These are phyloP conservation scores for Aethina tumida DNA, from an alignment of 1,140 invertebrate species.

Conservation along the genomic window DNA sequence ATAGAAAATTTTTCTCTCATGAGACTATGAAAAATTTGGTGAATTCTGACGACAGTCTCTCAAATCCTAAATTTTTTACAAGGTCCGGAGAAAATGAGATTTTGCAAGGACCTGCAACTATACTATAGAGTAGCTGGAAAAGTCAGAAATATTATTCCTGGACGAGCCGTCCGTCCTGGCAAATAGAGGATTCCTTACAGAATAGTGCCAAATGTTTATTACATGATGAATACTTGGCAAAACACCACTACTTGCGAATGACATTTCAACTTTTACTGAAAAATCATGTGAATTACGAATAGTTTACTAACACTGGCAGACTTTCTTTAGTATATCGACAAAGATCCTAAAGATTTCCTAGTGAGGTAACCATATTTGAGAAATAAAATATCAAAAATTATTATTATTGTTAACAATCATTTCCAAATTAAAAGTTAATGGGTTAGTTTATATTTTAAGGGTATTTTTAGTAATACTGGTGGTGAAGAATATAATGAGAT, in stretches of 20 bases:
- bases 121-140: slow-evolving; percentile 40
- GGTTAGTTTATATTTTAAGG: too few relatives aligned
- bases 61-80: too few relatives aligned
- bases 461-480: too few relatives aligned
- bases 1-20: too few relatives aligned
- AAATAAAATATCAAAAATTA: too few relatives aligned
- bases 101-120: slow-evolving; percentile 81
- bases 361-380: too few relatives aligned
- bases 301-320: slow-evolving; percentile 83
- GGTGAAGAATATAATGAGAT: too few relatives aligned
- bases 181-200: slow-evolving; percentile 65
- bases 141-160: slow-evolving; percentile 55
- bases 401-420: too few relatives aligned
- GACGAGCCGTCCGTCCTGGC: slow-evolving; percentile 68
- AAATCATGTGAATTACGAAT: slow-evolving; percentile 59
- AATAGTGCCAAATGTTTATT: slow-evolving; percentile 48
- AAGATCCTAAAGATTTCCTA: slow-evolving; percentile 90
- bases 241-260: slow-evolving; percentile 81
- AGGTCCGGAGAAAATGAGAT: slow-evolving; percentile 76
- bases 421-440: too few relatives aligned
- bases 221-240: slow-evolving; percentile 51
- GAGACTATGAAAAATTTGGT: too few relatives aligned
- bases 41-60: too few relatives aligned
- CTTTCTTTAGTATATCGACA: slow-evolving; percentile 79
- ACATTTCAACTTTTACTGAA: slow-evolving; percentile 76